These are phyloP conservation scores for Mesoclemmys tuberculata DNA, from an alignment of 2,113 vertebrate species.

Conservation along the genomic window DNA sequence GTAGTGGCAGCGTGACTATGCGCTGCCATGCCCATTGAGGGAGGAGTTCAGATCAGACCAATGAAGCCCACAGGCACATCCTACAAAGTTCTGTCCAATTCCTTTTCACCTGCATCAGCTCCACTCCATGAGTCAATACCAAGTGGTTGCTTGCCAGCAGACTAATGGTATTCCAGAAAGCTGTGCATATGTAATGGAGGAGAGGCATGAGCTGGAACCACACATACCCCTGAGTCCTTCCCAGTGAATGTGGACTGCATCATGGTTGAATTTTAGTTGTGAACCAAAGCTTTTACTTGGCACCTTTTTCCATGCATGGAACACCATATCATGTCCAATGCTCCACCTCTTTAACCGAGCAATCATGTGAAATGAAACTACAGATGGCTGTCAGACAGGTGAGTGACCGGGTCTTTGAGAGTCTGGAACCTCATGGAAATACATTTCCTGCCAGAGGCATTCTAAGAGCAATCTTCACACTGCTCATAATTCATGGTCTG, in stretches of 20 bases:
- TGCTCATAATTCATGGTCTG: background rate
- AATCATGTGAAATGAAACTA: background rate
- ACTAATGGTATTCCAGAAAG: too few species aligned
- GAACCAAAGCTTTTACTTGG: background rate
- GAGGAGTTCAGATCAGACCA: background rate
- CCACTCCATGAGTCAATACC: too few species aligned
- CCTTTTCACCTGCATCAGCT: too few species aligned
- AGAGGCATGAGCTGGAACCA: too few species aligned
- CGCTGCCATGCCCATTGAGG: background rate
- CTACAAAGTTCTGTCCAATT: background rate
- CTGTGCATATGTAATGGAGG: background rate
- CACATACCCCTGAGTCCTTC: background rate
- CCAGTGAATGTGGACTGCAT: background rate
- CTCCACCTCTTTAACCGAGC: background rate
- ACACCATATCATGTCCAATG: background rate
- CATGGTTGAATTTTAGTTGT: background rate
- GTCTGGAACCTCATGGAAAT: background rate
- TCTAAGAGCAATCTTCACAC: background rate
- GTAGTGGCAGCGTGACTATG: background rate
- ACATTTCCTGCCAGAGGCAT: background rate
- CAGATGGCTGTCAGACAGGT: background rate
- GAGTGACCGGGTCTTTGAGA: background rate
- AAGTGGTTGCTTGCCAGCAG: too few species aligned
- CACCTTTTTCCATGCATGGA: background rate
- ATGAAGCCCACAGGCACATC: background rate